Evolutionary conservation across 2,888 invertebrate genomes (phyloP).

Genomic region (Mongoloraphidia duomilia): DNA sequence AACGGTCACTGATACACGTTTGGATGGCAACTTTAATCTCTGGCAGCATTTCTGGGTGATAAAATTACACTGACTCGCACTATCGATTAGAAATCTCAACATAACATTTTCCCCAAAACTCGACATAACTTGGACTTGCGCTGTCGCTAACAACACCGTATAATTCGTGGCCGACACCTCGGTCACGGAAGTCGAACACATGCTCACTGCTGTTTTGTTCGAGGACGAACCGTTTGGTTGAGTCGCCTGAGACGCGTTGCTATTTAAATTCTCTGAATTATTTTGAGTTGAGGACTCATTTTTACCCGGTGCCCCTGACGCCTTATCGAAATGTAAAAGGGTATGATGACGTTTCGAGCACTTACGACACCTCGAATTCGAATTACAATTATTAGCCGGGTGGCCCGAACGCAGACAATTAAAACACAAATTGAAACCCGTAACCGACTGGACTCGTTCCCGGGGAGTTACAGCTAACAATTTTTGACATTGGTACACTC

Average conservation of each 20-base stretch:
- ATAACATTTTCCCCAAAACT: background rate
- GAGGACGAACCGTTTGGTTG: background rate
- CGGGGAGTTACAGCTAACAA: background rate
- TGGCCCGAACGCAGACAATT: background rate
- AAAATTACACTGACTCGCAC: background rate
- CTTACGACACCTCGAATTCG: background rate
- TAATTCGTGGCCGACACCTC: background rate
- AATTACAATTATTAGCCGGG: background rate
- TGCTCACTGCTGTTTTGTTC: background rate
- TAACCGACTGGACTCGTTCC: background rate
- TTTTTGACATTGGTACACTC: background rate
- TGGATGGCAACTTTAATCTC: background rate
- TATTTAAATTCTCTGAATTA: background rate
- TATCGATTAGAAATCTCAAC: background rate
- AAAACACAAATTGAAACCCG: background rate
- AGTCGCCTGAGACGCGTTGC: background rate
- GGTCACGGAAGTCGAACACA: background rate
- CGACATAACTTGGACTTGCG: background rate
- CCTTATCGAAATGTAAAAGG: background rate
- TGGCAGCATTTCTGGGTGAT: background rate
- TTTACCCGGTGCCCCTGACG: background rate
- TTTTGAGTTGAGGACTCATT: no score
- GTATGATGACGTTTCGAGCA: background rate
- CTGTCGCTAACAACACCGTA: background rate
- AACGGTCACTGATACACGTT: background rate